phyloP scores from a whole-genome alignment of 2,797 vertebrate species.

The Crocodylus rhombifer region DNA sequence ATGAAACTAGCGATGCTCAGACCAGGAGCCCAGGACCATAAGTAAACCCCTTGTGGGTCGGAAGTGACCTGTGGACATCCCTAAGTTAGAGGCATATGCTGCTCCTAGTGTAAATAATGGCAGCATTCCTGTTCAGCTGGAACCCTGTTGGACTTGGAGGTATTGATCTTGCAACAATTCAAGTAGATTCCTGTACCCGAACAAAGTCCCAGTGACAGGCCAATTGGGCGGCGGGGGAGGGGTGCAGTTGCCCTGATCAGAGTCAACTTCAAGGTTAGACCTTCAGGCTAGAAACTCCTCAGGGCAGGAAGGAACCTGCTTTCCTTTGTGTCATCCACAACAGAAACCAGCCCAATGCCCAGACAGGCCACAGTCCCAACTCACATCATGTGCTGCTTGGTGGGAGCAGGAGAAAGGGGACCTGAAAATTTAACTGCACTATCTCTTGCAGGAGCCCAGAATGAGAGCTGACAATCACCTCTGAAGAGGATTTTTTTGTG shows the following conservation, averaged over 20 bases:
- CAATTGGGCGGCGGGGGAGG: too few relatives aligned
- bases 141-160: not conserved
- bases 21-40: too few relatives aligned
- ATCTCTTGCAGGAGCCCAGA: not conserved
- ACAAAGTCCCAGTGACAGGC: not conserved
- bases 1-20: too few relatives aligned
- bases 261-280: not conserved
- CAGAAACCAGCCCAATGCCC: not conserved
- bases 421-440: not conserved
- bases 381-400: not conserved
- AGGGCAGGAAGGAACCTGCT: not conserved
- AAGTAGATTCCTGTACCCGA: not conserved
- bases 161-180: not conserved
- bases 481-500: not conserved
- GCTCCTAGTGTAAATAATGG: not conserved
- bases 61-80: too few relatives aligned
- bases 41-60: too few relatives aligned
- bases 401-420: not conserved
- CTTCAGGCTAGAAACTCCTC: not conserved
- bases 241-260: not conserved
- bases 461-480: not conserved
- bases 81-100: too few relatives aligned
- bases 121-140: not conserved
- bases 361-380: not conserved
- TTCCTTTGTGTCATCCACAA: not conserved